Evolutionary conservation across 1,140 invertebrate species (phyloP).

Genomic region (Tribolium castaneum): DNA sequence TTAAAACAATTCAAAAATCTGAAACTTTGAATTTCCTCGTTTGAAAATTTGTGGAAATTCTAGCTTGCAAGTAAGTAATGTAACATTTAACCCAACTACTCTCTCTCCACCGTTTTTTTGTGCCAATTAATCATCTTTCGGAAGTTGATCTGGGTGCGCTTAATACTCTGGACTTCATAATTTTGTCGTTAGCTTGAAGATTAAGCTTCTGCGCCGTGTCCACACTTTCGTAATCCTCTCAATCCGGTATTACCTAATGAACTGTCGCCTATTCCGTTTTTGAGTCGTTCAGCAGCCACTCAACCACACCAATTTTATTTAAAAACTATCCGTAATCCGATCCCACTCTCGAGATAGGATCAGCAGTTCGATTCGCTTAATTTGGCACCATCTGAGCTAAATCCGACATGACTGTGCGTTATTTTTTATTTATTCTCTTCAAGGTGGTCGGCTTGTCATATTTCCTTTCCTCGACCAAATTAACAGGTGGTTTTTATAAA

Average conservation of each 20-base stretch:
- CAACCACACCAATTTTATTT: slow-evolving; percentile 23
- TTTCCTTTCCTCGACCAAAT: slow-evolving; percentile 54
- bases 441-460: slow-evolving; percentile 57
- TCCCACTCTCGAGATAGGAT: slow-evolving; percentile 29
- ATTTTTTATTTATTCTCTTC: slow-evolving; percentile 54
- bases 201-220: neutral
- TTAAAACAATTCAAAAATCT: no score
- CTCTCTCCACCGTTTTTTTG: no score
- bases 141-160: no score
- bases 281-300: neutral
- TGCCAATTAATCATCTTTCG: no score
- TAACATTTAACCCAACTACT: no score
- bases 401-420: slow-evolving; percentile 49
- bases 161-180: no score
- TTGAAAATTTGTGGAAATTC: no score
- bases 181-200: neutral
- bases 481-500: slow-evolving; percentile 59
- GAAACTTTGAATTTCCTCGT: no score
- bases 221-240: neutral
- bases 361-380: slow-evolving; percentile 49
- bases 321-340: slow-evolving; percentile 40
- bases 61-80: no score
- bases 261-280: slow-evolving; percentile 8
- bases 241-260: neutral
- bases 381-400: slow-evolving; percentile 52